Percentiles rank a stretch among this genome's conserved stretches.
These are phyloP conservation scores for Solenopsis fugax DNA, from an alignment of 1,140 invertebrate genomes.

Conservation along the genomic window DNA sequence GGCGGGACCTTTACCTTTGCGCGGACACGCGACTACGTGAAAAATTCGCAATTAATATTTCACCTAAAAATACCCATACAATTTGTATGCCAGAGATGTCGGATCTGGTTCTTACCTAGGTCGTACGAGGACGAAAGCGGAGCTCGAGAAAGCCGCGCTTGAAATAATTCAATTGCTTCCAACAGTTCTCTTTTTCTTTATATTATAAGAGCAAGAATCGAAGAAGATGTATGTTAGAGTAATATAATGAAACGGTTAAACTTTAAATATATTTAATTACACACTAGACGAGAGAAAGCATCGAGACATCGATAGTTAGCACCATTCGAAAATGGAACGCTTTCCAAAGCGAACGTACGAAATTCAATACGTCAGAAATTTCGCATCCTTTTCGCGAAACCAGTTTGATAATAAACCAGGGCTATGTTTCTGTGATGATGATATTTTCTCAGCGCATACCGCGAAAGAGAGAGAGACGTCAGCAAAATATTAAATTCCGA, in stretches of 20 bases:
- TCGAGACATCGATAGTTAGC: neutral
- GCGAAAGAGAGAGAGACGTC: neutral
- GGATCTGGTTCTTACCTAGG: conserved; percentile 8
- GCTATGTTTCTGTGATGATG: conserved; percentile 14
- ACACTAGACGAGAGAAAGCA: neutral
- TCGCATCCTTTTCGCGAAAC: conserved; percentile 16
- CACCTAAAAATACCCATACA: neutral
- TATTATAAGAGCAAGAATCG: neutral
- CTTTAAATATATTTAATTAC: neutral
- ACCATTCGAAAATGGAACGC: conserved; percentile 21
- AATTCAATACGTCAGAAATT: conserved; percentile 11
- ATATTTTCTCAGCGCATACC: neutral
- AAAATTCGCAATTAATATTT: conserved; percentile 12
- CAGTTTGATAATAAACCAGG: conserved; percentile 21
- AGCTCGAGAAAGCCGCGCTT: neutral
- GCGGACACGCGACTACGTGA: neutral
- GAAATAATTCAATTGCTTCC: neutral
- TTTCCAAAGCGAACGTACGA: conserved; percentile 22
- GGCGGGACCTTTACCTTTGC: conserved; percentile 23
- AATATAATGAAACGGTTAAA: neutral
- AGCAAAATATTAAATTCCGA: neutral
- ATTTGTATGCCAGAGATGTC: neutral
- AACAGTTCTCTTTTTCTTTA: neutral
- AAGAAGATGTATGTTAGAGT: neutral
- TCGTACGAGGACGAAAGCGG: neutral